Evolutionary conservation across 2,113 vertebrate species (phyloP).

Genomic region (Poeciliopsis prolifica): DNA sequence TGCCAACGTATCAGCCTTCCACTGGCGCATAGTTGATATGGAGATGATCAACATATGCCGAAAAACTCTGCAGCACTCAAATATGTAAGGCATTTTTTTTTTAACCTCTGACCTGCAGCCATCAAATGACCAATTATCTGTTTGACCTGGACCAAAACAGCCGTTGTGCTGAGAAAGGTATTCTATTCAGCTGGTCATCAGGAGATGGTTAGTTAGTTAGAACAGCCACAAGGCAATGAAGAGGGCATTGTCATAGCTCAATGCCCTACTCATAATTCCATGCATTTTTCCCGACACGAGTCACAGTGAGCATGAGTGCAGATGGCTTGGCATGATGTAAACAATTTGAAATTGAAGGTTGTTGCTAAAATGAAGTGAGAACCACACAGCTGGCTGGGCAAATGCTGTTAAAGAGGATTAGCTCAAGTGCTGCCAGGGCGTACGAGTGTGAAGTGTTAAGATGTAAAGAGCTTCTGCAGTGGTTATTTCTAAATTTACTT

Average conservation of each 20-base stretch:
- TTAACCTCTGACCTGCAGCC: neutral
- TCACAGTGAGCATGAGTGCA: neutral
- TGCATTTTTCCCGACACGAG: constrained; percentile 34
- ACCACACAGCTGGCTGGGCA: neutral
- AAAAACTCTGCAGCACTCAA: neutral
- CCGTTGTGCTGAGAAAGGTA: constrained; percentile 10
- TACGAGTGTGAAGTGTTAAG: neutral
- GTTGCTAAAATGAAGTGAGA: neutral
- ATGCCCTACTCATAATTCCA: constrained; percentile 33
- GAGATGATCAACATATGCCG: constrained; percentile 11
- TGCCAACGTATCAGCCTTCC: constrained; percentile 2
- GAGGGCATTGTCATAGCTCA: constrained; percentile 45
- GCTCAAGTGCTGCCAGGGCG: neutral
- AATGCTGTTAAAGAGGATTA: neutral
- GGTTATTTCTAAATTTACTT: too few species aligned
- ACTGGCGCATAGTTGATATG: constrained; percentile 24
- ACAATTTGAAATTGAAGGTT: neutral
- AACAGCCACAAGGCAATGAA: constrained; percentile 47
- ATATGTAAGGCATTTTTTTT: neutral
- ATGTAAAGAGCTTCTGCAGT: neutral
- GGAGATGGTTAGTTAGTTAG: constrained; percentile 38
- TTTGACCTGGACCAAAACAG: neutral
- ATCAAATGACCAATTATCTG: neutral
- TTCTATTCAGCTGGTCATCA: constrained; percentile 48
- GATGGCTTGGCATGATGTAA: neutral